Base-by-base conservation (phyloP, 2,797 vertebrate species). In the Trichosurus vulpecula region DNA sequence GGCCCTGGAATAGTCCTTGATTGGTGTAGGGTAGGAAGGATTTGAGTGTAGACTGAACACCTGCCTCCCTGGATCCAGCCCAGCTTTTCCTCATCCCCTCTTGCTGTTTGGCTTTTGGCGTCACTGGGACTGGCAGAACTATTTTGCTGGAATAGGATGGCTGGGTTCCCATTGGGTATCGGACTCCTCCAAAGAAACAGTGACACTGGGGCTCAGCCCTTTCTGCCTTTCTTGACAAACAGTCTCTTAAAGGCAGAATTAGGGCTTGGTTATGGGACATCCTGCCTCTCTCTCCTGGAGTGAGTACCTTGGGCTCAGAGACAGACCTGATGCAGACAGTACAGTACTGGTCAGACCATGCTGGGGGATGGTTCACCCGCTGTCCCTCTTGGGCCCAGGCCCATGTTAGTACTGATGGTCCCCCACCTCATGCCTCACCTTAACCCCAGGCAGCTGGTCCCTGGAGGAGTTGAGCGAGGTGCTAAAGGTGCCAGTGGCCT, bases 391-490 rank as follows among this genome's bases (percentile, higher is more conserved):
- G 47, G 6, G 6, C 10, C 54, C 51, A 56, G 6, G 31, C 31
- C 25, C 6, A 10, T 66, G 54, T 54, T 41, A 87, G 31, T 47
- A 27, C 22, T 22, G 41, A 87, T 51, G 22, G 2, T 5, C 54
- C 11, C 3, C 51, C 3, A 0, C 2, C n/a, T 25, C 41, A 87
- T 47, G 3, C 93, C 19, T 1, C 27, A n/a, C 9, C 25, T 87
- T 5, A 11, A n/a, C 0, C 12, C 4, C 98, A 99, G 99, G 98
- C 66, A 99, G 98, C 0, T 99, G 99, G 99, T 99, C 98, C 0
- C 98, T 99, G 98, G 99, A 99, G 41, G 99, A 99, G 95, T 99
- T 99, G 98, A 99, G 99, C 1, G 98, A 97, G 3, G 99, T 98
- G 93, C 99, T 99, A 53, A 99, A 99, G 29, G 99, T 99, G 92